A percentile compares a stretch with the other conserved stretches of the same genome.
Evolutionary conservation across 2,888 invertebrate genomes (phyloP).

Genomic region (Caenorhabditis becei): DNA sequence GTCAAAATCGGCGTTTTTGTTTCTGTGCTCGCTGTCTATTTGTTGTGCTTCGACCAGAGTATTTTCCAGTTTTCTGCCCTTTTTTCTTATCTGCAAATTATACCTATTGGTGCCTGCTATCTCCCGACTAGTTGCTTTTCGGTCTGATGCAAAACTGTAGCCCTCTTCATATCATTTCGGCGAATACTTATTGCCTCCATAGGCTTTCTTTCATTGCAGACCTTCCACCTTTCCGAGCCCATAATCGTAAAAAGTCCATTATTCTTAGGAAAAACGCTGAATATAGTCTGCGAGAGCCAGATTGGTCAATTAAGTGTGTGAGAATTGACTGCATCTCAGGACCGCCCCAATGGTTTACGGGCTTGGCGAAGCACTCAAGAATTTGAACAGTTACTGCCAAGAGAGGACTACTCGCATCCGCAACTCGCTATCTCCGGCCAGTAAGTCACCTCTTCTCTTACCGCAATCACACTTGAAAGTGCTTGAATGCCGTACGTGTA

Average conservation of each 20-base stretch:
- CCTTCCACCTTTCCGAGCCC: constrained; percentile 11
- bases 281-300: constrained; percentile 24
- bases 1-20: neutral
- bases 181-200: neutral
- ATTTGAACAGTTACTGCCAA: constrained; percentile 79
- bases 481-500: constrained; percentile 11
- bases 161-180: neutral
- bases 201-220: neutral
- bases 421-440: constrained; percentile 74
- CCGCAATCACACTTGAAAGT: constrained; percentile 15
- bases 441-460: constrained; percentile 63
- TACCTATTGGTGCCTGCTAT: neutral
- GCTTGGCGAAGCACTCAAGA: constrained; percentile 75
- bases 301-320: constrained; percentile 50
- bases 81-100: constrained; percentile 11
- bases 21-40: neutral
- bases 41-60: constrained; percentile 5
- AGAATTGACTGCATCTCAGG: constrained; percentile 25
- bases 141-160: neutral
- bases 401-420: constrained; percentile 74
- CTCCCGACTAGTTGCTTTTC: neutral
- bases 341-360: constrained; percentile 71
- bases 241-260: constrained; percentile 52
- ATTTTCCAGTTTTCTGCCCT: constrained; percentile 7
- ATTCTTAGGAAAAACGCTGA: constrained; percentile 44